These are phyloP conservation scores for Polylopha cassiicola DNA, from an alignment of 2,888 invertebrate genomes.

Conservation along the genomic window DNA sequence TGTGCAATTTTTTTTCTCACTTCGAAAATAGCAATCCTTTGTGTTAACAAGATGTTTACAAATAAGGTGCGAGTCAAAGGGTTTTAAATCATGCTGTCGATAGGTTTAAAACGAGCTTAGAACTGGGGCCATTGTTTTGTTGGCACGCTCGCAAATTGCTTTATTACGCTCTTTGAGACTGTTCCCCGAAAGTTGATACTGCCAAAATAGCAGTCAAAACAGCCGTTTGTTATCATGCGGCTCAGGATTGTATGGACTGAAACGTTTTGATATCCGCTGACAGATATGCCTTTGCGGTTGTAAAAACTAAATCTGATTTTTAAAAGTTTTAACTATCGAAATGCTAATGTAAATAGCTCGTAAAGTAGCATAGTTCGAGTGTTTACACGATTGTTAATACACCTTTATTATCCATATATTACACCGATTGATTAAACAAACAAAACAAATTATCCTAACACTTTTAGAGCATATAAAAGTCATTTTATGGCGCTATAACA, in stretches of 20 bases:
- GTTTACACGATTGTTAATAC: conserved; percentile 27
- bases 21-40: conserved; percentile 62
- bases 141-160: conserved; percentile 71
- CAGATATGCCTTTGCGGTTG: not conserved
- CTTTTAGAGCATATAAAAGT: conserved; percentile 52
- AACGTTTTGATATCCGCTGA: conserved; percentile 3
- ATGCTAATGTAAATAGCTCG: conserved; percentile 4
- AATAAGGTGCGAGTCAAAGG: conserved; percentile 73
- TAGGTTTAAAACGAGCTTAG: conserved; percentile 75
- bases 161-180: conserved; percentile 64
- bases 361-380: conserved; percentile 12
- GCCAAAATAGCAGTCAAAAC: conserved; percentile 71
- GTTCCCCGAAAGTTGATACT: conserved; percentile 67
- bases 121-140: conserved; percentile 71
- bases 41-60: conserved; percentile 68
- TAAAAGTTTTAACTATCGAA: too few relatives aligned
- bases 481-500: conserved; percentile 63
- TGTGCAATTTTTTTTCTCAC: conserved; percentile 67
- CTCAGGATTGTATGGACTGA: conserved; percentile 21
- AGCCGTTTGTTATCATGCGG: conserved; percentile 59
- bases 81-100: conserved; percentile 75
- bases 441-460: conserved; percentile 48
- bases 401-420: conserved; percentile 32
- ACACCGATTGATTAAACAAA: conserved; percentile 35
- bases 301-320: not conserved